Evolutionary conservation across 2,797 vertebrate genomes (phyloP), one percentile per base, ranked within the genome.

Genomic region (Xyrichtys novacula): DNA sequence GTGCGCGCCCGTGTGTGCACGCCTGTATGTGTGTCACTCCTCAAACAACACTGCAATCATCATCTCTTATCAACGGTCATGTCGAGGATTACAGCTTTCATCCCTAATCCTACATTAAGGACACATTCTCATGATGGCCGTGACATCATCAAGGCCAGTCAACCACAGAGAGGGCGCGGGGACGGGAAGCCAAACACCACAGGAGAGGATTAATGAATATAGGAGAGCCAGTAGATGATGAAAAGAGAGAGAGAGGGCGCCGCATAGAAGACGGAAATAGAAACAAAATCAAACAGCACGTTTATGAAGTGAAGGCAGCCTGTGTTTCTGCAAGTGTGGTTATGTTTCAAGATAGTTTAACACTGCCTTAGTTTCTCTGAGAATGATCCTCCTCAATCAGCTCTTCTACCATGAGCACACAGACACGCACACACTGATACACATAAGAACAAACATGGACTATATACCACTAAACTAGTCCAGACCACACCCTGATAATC

Each of bases 31-130:
- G 76, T 83, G 84, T 80, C 74, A 60, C 72, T 86, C 70, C 80
- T 89, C 67, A 81, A 77, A 89, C 82, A 90, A 89, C 85, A 76
- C 73, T 78, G 80, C 81, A 90, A 85, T 90, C 89, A 90, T 81
- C 81, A 82, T 85, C 87, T 88, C 81, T 85, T 88, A 91, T 88
- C 90, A 85, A 83, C 76, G 55, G 80, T 87, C 90, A 90, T 89
- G 90, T 88, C 49, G 85, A 74, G 92, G 92, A 93, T 93, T 93
- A 92, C 88, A 91, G 89, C 88, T 90, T 92, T 91, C 76, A 90
- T 87, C 82, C 67, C 84, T 94, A 94, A 93, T 93, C 91, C 87
- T 78, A 91, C 91, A 93, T 91, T 93, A 90, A 88, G 88, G 87
- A 88, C 85, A 92, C 80, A 90, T 91, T 89, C 83, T 86, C 82